A percentile compares a stretch with the other conserved stretches of the same genome.
Evolutionary conservation across 2,888 invertebrate genomes (phyloP).

Genomic region (Agonopterix subpropinquella): DNA sequence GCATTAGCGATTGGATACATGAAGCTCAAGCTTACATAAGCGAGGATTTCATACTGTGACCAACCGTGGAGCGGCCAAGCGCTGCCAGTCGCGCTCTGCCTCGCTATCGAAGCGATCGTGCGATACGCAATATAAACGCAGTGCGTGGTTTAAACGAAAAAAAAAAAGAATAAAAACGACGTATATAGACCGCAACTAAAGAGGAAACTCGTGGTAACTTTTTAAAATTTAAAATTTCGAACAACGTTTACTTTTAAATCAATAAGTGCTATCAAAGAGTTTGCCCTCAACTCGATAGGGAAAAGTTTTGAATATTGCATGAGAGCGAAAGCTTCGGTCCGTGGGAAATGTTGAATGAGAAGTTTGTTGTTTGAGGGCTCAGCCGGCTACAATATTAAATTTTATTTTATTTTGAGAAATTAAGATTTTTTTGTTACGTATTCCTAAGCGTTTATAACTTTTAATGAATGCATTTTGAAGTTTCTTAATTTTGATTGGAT

Average conservation of each 20-base stretch:
- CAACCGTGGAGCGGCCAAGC: constrained; percentile 16
- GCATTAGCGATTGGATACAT: constrained; percentile 30
- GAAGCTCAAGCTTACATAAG: constrained; percentile 28
- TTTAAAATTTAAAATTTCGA: not conserved
- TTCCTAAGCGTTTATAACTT: no score
- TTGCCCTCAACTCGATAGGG: constrained; percentile 1
- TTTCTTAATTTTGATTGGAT: no score
- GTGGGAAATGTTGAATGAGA: constrained; percentile 21
- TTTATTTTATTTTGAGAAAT: no score
- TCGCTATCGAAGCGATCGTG: constrained; percentile 44
- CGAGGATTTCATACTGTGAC: constrained; percentile 16
- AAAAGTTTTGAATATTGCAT: constrained; percentile 50
- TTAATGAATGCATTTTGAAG: no score
- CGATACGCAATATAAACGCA: constrained; percentile 11
- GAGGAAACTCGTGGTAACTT: constrained; percentile 2
- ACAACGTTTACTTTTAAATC: no score
- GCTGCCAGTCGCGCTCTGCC: constrained; percentile 52
- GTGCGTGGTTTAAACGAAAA: not conserved
- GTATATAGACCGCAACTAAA: not conserved
- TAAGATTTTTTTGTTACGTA: no score
- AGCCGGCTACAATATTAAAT: not conserved
- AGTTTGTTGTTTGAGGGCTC: constrained; percentile 15
- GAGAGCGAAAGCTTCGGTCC: constrained; percentile 30
- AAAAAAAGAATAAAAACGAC: not conserved
- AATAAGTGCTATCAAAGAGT: not conserved